phyloP scores from a whole-genome alignment of 2,113 vertebrate species.

The Vanacampus margaritifer region DNA sequence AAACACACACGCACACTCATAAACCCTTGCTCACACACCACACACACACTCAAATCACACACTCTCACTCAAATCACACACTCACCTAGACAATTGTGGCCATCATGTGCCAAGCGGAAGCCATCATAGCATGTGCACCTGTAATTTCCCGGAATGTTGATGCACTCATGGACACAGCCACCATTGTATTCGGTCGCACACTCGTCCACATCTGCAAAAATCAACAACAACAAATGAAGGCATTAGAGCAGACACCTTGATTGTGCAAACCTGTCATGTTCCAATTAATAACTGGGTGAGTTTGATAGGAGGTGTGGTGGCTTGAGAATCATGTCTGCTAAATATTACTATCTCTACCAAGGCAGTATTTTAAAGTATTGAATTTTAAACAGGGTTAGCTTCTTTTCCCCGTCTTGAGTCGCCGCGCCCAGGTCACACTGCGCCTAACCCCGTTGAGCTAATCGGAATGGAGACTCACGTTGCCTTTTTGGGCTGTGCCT shows the following conservation, averaged over 20 bases:
- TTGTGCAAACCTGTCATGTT: constrained; percentile 1
- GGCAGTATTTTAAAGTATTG: no score
- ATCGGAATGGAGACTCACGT: no score
- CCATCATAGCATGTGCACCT: constrained; percentile 96
- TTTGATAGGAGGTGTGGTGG: background rate
- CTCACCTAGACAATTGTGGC: constrained; percentile 95
- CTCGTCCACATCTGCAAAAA: constrained; percentile 86
- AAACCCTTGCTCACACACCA: background rate
- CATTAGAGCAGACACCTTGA: constrained; percentile 1
- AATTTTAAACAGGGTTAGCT: no score
- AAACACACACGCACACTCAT: background rate
- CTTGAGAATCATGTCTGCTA: background rate
- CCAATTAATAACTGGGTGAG: background rate
- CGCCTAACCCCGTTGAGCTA: no score
- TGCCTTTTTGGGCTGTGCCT: no score
- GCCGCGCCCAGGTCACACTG: no score
- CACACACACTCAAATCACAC: background rate
- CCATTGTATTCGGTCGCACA: constrained; percentile 91
- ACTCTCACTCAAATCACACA: constrained; percentile 5
- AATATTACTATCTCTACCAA: background rate
- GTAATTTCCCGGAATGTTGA: constrained; percentile 97
- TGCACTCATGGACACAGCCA: constrained; percentile 94
- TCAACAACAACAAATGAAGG: background rate
- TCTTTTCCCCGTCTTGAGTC: no score
- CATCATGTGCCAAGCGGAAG: constrained; percentile 91